Evolutionary conservation across 2,113 vertebrate genomes (phyloP).

Genomic region (Cyprinodon tularosa): DNA sequence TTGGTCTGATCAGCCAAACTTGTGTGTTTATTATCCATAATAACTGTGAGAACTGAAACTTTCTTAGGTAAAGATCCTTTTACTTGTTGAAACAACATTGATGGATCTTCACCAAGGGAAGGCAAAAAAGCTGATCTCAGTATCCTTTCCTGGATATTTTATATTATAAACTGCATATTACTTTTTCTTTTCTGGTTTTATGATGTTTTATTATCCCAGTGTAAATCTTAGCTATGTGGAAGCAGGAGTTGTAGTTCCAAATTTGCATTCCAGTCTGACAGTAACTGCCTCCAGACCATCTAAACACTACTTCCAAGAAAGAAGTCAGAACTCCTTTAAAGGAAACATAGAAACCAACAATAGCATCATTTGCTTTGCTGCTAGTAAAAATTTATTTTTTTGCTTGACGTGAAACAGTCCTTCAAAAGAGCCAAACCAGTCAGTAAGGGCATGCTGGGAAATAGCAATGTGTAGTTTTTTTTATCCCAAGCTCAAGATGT

Average conservation of each 20-base stretch:
- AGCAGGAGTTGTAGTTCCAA: constrained; percentile 23
- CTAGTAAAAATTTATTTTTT: neutral
- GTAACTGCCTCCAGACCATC: constrained; percentile 24
- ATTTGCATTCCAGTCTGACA: constrained; percentile 39
- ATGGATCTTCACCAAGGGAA: neutral
- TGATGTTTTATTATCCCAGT: neutral
- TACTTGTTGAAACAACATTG: too few species aligned
- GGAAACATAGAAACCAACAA: constrained; percentile 5
- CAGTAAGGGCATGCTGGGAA: neutral
- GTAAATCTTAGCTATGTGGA: neutral
- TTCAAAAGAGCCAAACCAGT: neutral
- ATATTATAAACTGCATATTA: neutral
- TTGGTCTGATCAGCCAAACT: too few species aligned
- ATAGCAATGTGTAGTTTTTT: too few species aligned
- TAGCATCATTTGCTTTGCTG: neutral
- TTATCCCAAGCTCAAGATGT: neutral
- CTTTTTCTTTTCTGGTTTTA: neutral
- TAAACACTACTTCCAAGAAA: constrained; percentile 29
- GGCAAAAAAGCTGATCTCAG: neutral
- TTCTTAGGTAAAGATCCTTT: too few species aligned
- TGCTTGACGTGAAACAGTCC: neutral
- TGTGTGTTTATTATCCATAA: too few species aligned
- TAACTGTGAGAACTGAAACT: too few species aligned
- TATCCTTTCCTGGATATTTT: neutral
- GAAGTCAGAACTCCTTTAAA: constrained; percentile 35